A percentile compares a stretch with the other conserved stretches of the same genome.
Evolutionary conservation across 1,140 invertebrate genomes (phyloP).

Genomic region (Drosophila pallidifrons): DNA sequence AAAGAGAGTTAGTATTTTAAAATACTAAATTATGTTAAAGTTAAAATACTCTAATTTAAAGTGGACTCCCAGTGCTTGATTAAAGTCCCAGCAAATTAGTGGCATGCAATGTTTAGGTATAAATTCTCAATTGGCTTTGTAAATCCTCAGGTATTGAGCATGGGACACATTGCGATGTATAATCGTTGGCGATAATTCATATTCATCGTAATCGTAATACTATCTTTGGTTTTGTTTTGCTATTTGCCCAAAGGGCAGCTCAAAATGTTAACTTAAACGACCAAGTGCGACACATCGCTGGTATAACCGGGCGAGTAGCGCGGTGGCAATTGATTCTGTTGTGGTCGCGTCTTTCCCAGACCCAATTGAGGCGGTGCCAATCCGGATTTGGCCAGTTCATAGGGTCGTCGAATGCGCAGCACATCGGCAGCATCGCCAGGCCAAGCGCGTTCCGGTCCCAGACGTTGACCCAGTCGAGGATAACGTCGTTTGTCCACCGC

Average conservation of each 20-base stretch:
- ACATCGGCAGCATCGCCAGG: constrained; percentile 87
- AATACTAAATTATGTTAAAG: background rate
- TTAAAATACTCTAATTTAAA: background rate
- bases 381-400: constrained; percentile 67
- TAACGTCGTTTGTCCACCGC: constrained; percentile 88
- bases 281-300: constrained; percentile 89
- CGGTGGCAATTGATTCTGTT: constrained; percentile 86
- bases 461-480: constrained; percentile 84
- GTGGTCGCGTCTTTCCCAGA: constrained; percentile 67
- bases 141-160: constrained; percentile 56
- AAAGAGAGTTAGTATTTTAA: no score
- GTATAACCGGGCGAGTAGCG: constrained; percentile 88
- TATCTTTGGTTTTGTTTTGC: constrained; percentile 24
- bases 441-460: constrained; percentile 87
- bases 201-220: constrained; percentile 18
- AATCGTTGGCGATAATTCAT: constrained; percentile 26
- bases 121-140: constrained; percentile 34
- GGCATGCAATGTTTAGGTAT: constrained; percentile 12
- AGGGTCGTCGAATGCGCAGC: constrained; percentile 85
- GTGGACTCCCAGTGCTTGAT: background rate
- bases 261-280: constrained; percentile 86
- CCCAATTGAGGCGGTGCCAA: constrained; percentile 58
- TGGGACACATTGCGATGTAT: constrained; percentile 13
- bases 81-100: constrained; percentile 14
- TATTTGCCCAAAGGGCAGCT: constrained; percentile 21